phyloP scores from a whole-genome alignment of 2,888 invertebrate genomes.

The Belgica antarctica region DNA sequence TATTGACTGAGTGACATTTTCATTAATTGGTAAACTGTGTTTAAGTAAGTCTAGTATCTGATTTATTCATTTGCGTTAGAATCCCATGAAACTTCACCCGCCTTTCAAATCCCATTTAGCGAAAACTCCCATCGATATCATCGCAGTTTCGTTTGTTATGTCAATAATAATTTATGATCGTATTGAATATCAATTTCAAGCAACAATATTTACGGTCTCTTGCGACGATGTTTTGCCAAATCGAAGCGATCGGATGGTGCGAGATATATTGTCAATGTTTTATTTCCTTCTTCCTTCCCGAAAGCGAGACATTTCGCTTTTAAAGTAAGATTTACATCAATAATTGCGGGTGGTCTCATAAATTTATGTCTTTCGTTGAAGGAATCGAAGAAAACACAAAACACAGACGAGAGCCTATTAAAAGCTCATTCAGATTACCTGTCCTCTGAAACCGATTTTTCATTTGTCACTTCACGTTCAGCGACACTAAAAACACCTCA shows the following conservation, averaged over 20 bases:
- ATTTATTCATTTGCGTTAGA: too few species aligned
- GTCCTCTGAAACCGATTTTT: neutral
- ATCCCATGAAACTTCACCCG: too few species aligned
- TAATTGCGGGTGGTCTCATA: slow-evolving; percentile 43
- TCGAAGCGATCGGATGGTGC: slow-evolving; percentile 23
- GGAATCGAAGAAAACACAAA: slow-evolving; percentile 9
- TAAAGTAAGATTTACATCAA: slow-evolving; percentile 39
- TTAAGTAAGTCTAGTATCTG: too few species aligned
- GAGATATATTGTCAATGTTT: slow-evolving; percentile 43
- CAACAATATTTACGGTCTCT: neutral
- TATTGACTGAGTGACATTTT: too few species aligned
- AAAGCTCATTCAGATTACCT: slow-evolving; percentile 35
- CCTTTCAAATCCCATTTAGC: too few species aligned
- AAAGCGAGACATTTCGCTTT: slow-evolving; percentile 30
- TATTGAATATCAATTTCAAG: slow-evolving; percentile 5
- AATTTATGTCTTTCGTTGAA: neutral
- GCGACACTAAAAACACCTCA: slow-evolving; percentile 14
- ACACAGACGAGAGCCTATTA: slow-evolving; percentile 39
- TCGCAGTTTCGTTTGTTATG: slow-evolving; percentile 31
- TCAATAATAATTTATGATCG: slow-evolving; percentile 38
- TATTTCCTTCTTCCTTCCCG: neutral
- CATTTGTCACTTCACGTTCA: neutral
- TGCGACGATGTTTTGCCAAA: neutral
- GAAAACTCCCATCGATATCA: too few species aligned
- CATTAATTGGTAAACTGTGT: too few species aligned